Evolutionary conservation across 1,140 invertebrate species (phyloP), one percentile per base, ranked within the genome.

Genomic region (Melitaea cinxia): DNA sequence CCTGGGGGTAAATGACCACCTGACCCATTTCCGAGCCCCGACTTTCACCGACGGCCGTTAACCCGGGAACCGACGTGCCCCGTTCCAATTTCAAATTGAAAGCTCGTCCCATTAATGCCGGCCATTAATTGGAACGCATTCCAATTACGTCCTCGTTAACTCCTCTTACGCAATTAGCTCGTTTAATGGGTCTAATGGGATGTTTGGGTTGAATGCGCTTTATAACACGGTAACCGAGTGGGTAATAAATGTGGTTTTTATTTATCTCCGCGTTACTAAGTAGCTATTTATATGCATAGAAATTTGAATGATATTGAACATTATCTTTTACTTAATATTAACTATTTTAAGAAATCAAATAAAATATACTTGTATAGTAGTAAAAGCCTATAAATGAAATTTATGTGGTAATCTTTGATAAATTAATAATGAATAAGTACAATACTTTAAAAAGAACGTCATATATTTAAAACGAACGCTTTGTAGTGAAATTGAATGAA

Each of bases 71-170:
- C 76, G 73, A 67, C 75, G 65, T 75, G 77, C 80, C 75, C 75
- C 78, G 76, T 75, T 78, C 80, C 75, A 77, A 75, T 82, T 88
- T 82, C 70, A 67, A 75, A 80, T 69, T 68, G 70, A 70, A 68
- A 60, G 33, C 54, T 55, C 61, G 60, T 58, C 61, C 62, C 72
- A 66, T 54, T 54, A 62, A 54, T 62, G 59, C 49, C 77, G 65
- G 54, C 61, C 75, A 84, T 88, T 88, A 86, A 87, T 88, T 85
- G 82, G 82, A 77, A 80, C 83, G 79, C 79, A 83, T 83, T 89
- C 83, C 84, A 87, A 88, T 89, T 87, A 88, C 84, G 83, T 75
- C 62, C 83, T 85, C 82, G 83, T 85, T 78, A 75, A 59, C 78
- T 77, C 70, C 82, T 82, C 81, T 85, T 86, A 82, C 77, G 82